Evolutionary conservation across 2,113 vertebrate species (phyloP).

Genomic region (Illadopsis cleaveri): DNA sequence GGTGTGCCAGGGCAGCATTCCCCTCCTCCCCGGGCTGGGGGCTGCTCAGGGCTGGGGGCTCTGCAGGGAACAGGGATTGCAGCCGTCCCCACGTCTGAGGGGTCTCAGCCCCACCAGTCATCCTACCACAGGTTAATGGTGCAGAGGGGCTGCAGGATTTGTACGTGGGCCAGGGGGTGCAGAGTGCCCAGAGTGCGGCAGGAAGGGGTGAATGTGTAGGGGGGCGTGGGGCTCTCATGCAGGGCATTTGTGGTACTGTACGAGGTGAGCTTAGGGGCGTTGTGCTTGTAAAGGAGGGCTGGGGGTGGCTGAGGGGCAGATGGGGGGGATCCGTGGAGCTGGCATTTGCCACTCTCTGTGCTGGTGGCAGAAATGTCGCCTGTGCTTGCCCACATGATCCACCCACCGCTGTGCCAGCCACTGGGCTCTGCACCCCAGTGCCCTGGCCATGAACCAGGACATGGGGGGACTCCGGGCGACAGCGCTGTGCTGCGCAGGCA

Average conservation of each 20-base stretch:
- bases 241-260: background rate
- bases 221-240: background rate
- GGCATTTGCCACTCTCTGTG: background rate
- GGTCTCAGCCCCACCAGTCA: background rate
- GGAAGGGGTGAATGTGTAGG: background rate
- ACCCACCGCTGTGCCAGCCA: background rate
- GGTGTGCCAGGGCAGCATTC: background rate
- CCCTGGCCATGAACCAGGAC: background rate
- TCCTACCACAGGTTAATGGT: background rate
- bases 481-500: background rate
- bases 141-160: background rate
- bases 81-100: background rate
- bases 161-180: background rate
- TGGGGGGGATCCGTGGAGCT: background rate
- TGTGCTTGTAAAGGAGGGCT: background rate
- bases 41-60: background rate
- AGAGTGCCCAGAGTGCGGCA: background rate
- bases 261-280: background rate
- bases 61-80: background rate
- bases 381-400: background rate
- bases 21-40: background rate
- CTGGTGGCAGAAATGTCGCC: background rate
- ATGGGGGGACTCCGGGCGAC: background rate
- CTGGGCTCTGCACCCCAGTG: background rate
- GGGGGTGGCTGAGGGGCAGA: background rate